phyloP scores from a whole-genome alignment of 2,113 vertebrate genomes.

The Machaerirhynchus nigripectus region DNA sequence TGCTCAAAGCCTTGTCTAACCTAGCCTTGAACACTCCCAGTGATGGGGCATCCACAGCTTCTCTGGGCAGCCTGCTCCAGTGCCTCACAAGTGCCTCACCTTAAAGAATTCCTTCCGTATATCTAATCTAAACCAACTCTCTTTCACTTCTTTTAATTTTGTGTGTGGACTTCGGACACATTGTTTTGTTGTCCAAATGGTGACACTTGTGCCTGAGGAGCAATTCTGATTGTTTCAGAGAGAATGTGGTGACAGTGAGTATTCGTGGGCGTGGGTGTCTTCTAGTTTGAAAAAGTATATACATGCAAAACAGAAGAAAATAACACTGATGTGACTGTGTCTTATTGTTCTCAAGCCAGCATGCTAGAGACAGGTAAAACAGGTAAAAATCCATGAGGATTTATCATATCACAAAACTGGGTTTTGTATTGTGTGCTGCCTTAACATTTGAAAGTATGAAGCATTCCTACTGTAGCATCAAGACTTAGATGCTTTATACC shows the following conservation, averaged over 20 bases:
- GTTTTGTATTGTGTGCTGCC: not conserved
- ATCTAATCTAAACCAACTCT: not conserved
- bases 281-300: not conserved
- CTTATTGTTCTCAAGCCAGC: not conserved
- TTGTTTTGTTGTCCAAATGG: not conserved
- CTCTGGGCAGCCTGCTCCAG: not conserved
- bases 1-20: not conserved
- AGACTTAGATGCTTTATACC: not conserved
- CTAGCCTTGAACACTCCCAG: not conserved
- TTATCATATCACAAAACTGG: not conserved
- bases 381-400: not conserved
- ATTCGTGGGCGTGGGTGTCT: not conserved
- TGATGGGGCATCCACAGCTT: not conserved
- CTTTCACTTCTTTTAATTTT: not conserved
- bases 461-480: not conserved
- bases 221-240: not conserved
- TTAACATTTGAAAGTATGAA: not conserved
- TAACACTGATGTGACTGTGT: not conserved
- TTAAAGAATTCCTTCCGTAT: not conserved
- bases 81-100: not conserved
- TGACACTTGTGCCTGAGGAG: not conserved
- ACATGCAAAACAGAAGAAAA: not conserved
- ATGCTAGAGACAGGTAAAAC: not conserved
- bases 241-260: not conserved
- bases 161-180: not conserved